Base-by-base conservation (phyloP, 2,113 vertebrate species). In the Zapus hudsonius region DNA sequence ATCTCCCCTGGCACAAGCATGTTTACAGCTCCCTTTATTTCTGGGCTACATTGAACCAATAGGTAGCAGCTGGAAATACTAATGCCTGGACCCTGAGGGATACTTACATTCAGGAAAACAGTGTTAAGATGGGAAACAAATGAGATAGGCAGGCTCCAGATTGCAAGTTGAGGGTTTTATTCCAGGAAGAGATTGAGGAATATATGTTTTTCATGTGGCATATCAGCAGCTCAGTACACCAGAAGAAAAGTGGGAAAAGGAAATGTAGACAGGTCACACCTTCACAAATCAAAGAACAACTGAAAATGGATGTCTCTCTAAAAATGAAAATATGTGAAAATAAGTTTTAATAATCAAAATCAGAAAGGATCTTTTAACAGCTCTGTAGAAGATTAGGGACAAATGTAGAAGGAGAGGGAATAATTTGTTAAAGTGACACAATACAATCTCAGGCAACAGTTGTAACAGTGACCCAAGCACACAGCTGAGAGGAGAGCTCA, bases 31-130 rank as follows among this genome's bases (percentile, higher is more conserved):
- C 42, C 67, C 36, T 80, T 90, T 89, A 67, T 91, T 84, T 94
- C n/a, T 66, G 64, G 82, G 36, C 72, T 20, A 84, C 31, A 79
- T 81, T 81, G 61, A 72, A 84, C 67, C 63, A 85, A 80, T 70
- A 29, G 27, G 78, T 57, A 87, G 63, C 76, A 59, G 70, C 83
- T 94, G 83, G 83, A 80, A 79, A 91, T 91, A 33, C 10, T 80
- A 75, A 84, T 70, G 74, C 52, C 29, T 91, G 55, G 19, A 36
- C 63, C 29, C 29, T 81, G n/a, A 80, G 25, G 47, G 36, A 64
- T 89, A 88, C 72, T 88, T 93, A 81, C 80, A 76, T 84, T 81
- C 61, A 70, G 44, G 80, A 93, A 88, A 91, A 84, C 76, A 80
- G 38, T 66, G 61, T 75, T 59, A 84, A 93, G 52, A 72, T 64